Base-by-base conservation (phyloP, 2,113 vertebrate genomes). In the Triplophysa tibetana region DNA sequence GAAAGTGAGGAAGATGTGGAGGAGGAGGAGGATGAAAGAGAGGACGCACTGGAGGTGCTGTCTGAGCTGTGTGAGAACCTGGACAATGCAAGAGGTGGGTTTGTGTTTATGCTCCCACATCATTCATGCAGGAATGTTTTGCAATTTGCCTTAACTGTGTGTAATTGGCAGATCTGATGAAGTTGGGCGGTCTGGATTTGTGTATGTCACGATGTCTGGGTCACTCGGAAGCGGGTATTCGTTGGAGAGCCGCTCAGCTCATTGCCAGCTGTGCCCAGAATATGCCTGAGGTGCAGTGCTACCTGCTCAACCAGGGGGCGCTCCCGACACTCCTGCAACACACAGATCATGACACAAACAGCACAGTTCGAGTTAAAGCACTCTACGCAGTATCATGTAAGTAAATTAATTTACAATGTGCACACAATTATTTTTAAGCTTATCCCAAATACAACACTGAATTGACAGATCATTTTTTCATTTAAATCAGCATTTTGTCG, bases 361-460 rank as follows among this genome's bases (percentile, higher is more conserved):
- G 94, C 65, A 88, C 89, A 0, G 95, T 96, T 80, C 91, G 93
- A 43, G 93, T 97, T 65, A 97, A 97, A 88, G 93, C 95, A 0
- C 95, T 97, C 45, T 96, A 96, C 1, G 96, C 96, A 0, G 93
- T 96, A 43, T 97, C 96, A 61, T 97, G 96, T 97, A 85, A 95
- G 96, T 94, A 24, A 33, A 33, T 33, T 33, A 33, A 33, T 38
- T 38, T 38, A 38, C 33, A 38, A 38, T 7, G 6, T 38, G 33
- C 5, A 38, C 6, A 38, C 33, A 38, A 38, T 38, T 38, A 7
- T 38, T 38, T 6, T 38, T 7, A 38, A 38, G 5, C 6, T 6
- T 38, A 38, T 38, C 33, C 6, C 33, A 7, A 38, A 38, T 38
- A 38, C 3, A 38, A 38, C 7, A 8, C 33, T 38, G 33, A 38